Conservation (phyloP, 2,113 vertebrate species). For the Podiceps cristatus region DNA sequence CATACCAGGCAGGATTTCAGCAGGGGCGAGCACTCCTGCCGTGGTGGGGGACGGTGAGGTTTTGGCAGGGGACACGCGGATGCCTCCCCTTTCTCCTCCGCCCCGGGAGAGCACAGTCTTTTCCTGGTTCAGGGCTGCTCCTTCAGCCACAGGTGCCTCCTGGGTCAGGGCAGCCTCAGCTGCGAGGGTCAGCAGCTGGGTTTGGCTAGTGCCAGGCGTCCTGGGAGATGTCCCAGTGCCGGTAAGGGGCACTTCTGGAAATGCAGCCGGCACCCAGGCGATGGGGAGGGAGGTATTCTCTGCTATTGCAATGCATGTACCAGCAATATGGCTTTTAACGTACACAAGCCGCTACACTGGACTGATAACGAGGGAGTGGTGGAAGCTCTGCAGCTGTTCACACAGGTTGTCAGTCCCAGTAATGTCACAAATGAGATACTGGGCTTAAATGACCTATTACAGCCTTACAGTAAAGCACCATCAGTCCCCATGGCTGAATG, state of each 20-base stretch:
- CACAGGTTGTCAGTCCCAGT: neutral
- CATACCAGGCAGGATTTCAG: neutral
- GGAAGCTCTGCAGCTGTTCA: neutral
- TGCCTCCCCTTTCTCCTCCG: fast-evolving
- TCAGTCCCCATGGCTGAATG: neutral
- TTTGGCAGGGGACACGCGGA: neutral
- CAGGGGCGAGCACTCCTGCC: fast-evolving
- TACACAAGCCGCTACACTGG: fast-evolving
- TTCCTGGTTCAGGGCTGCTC: neutral
- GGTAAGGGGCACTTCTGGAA: neutral
- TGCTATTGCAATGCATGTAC: fast-evolving
- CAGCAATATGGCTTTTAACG: neutral
- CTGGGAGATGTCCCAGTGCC: neutral
- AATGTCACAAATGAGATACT: neutral
- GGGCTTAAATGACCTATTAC: neutral
- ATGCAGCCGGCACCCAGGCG: neutral
- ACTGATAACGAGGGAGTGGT: neutral
- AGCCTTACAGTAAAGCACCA: neutral
- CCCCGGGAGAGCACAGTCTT: fast-evolving
- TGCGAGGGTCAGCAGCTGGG: neutral
- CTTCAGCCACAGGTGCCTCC: neutral
- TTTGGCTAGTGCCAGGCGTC: fast-evolving
- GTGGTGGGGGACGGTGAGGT: fast-evolving
- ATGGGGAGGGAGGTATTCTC: neutral
- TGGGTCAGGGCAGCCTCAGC: neutral